phyloP scores from a whole-genome alignment of 1,140 invertebrate genomes.

The Drosophila pseudoananassae region DNA sequence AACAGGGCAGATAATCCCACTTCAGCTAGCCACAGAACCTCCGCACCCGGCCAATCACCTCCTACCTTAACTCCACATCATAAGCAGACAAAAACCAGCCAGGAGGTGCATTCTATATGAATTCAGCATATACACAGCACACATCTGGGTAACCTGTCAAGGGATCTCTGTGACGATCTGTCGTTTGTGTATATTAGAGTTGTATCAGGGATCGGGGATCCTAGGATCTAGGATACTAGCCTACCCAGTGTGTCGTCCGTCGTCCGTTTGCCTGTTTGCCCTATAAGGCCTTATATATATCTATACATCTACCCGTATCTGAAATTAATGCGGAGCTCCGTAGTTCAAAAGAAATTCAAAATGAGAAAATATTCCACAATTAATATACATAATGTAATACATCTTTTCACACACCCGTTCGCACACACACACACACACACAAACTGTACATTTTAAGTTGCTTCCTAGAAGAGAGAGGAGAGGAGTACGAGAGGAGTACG shows the following conservation, averaged over 20 bases:
- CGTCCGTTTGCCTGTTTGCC: constrained; percentile 2
- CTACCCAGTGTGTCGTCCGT: constrained; percentile 29
- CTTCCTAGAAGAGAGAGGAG: constrained; percentile 33
- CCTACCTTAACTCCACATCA: constrained; percentile 25
- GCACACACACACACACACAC: constrained; percentile 13
- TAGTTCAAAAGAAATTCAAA: constrained; percentile 12
- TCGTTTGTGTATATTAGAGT: constrained; percentile 31
- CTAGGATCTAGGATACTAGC: constrained; percentile 1
- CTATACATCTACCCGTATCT: neutral
- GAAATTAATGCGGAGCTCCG: constrained; percentile 19
- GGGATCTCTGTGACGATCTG: constrained; percentile 32
- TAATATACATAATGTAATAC: constrained; percentile 16
- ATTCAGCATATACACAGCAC: constrained; percentile 10
- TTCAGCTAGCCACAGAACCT: constrained; percentile 15
- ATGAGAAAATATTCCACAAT: constrained; percentile 31
- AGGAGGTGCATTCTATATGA: constrained; percentile 11
- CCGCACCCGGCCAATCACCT: constrained; percentile 6
- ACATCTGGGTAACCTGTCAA: constrained; percentile 7
- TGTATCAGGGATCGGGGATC: constrained; percentile 16
- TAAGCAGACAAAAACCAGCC: constrained; percentile 16
- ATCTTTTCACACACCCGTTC: constrained; percentile 6
- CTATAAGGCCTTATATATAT: too few relatives aligned
- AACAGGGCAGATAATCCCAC: constrained; percentile 12
- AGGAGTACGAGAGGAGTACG: constrained; percentile 11
- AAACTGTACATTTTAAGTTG: constrained; percentile 42